Base-by-base conservation (phyloP, 2,888 invertebrate species). In the Branchipolynoe longqiensis region DNA sequence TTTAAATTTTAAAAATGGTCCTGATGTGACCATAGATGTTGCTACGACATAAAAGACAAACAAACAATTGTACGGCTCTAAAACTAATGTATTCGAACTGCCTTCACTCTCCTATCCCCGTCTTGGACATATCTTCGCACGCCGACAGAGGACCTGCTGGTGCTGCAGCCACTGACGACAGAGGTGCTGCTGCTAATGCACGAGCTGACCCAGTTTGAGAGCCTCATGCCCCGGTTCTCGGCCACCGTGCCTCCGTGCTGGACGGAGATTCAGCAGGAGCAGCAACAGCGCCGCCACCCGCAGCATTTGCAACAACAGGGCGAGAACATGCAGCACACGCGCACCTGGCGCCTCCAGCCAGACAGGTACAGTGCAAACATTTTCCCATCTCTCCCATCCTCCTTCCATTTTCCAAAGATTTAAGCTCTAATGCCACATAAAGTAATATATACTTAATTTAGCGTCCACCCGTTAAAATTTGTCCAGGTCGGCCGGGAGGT, bases 191-290 rank as follows among this genome's bases (percentile, higher is more conserved):
- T 96, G 89, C 94, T 95, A 22, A 94, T 98, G 82, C 96, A 97
- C 90, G 95, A 96, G 59, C 94, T 98, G 85, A 97, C 97, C 0
- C 95, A 96, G 88, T 97, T 97, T 91, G 97, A 97, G 91, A 95
- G 95, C 87, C 93, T 96, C 85, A 95, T 95, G 89, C 95, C 95
- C 0, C 94, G 95, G 0, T 98, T 97, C 93, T 96, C 97, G 83
- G 97, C 97, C 0, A 97, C 97, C 25, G 97, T 98, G 1, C 97
- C 98, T 0, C 96, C 97, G 2, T 98, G 98, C 93, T 98, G 98
- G 98, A 97, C 96, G 89, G 98, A 98, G 90, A 95, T 98, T 90
- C 97, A 98, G 90, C 98, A 98, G 88, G 97, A 97, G 4, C 97
- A 98, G 90, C 95, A 97, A 6, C 97, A 98, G 90, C 95, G 98